Percentiles rank a stretch among this genome's conserved stretches.
Evolutionary conservation across 2,888 invertebrate genomes (phyloP).

Genomic region (Onthophagus sagittarius): DNA sequence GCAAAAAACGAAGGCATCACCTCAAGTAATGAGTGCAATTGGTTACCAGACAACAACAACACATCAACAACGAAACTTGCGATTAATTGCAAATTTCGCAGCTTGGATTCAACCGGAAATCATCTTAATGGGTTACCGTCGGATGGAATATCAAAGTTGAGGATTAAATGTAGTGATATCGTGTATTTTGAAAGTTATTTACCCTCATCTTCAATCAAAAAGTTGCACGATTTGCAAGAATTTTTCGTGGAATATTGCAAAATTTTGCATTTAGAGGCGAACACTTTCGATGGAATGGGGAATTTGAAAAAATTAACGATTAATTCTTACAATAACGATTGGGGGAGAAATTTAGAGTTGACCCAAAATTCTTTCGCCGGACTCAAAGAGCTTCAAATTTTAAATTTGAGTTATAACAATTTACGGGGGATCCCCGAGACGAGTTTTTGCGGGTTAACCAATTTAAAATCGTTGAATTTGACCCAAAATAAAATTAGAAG

Average conservation of each 20-base stretch:
- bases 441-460: conserved; percentile 74
- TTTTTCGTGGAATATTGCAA: conserved; percentile 77
- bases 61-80: conserved; percentile 51
- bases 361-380: conserved; percentile 69
- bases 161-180: conserved; percentile 73
- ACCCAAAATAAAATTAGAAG: conserved; percentile 79
- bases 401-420: conserved; percentile 82
- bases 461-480: conserved; percentile 77
- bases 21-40: conserved; percentile 44
- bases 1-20: neutral
- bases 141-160: conserved; percentile 69
- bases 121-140: conserved; percentile 63
- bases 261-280: conserved; percentile 68
- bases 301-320: conserved; percentile 75
- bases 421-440: conserved; percentile 75
- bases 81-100: conserved; percentile 65
- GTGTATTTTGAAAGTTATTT: conserved; percentile 76
- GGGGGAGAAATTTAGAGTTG: conserved; percentile 76
- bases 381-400: conserved; percentile 71
- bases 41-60: conserved; percentile 50
- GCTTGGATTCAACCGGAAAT: conserved; percentile 65
- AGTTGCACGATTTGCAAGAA: conserved; percentile 70
- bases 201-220: conserved; percentile 65
- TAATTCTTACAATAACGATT: conserved; percentile 75
- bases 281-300: conserved; percentile 74